Evolutionary conservation across 2,888 invertebrate genomes (phyloP).

Genomic region (Podotricha telesiphe): DNA sequence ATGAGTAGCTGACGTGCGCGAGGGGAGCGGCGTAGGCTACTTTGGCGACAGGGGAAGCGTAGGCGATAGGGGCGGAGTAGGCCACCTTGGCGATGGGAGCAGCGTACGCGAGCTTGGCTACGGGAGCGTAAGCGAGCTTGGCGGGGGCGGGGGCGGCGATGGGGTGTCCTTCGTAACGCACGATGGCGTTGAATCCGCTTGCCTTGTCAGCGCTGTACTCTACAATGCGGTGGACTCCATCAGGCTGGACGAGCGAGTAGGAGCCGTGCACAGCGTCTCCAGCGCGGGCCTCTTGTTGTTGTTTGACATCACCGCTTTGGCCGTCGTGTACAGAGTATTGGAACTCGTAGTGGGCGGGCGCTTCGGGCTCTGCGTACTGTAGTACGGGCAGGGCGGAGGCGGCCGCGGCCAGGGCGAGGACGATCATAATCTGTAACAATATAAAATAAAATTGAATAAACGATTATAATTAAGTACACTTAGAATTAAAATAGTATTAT

Average conservation of each 20-base stretch:
- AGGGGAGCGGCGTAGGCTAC: conserved; percentile 53
- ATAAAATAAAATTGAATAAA: not conserved
- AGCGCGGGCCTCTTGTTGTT: conserved; percentile 70
- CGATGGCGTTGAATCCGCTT: conserved; percentile 73
- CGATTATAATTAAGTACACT: not conserved
- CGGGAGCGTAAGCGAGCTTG: conserved; percentile 55
- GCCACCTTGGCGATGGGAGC: conserved; percentile 51
- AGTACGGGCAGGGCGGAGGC: conserved; percentile 51
- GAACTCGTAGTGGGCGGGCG: conserved; percentile 73
- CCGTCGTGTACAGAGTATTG: conserved; percentile 72
- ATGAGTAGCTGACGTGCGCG: conserved; percentile 65
- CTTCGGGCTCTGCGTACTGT: conserved; percentile 64
- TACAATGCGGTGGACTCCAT: conserved; percentile 72
- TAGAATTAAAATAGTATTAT: too few species aligned
- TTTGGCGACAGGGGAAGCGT: conserved; percentile 49
- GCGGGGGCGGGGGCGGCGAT: conserved; percentile 51
- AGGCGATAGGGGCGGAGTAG: conserved; percentile 51
- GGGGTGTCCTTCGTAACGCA: conserved; percentile 44
- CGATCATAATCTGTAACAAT: conserved; percentile 11
- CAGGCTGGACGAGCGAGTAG: conserved; percentile 76
- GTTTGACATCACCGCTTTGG: conserved; percentile 73
- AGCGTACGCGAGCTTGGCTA: conserved; percentile 48
- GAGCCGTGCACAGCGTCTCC: conserved; percentile 74
- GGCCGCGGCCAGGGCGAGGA: conserved; percentile 58
- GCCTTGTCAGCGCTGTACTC: conserved; percentile 73